phyloP scores from a whole-genome alignment of 2,888 invertebrate species.

The Hypomecis atomaria region DNA sequence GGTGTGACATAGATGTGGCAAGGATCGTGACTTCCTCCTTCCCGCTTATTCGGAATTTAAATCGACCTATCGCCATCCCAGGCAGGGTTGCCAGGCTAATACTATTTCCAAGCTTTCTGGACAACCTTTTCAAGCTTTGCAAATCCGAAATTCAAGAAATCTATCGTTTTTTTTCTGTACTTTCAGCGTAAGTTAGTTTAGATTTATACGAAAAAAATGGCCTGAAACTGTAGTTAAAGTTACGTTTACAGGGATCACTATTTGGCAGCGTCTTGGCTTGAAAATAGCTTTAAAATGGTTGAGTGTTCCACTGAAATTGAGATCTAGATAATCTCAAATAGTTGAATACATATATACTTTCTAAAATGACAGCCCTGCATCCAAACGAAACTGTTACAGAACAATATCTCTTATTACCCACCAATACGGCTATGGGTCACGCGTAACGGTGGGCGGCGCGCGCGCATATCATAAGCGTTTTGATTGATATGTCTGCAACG shows the following conservation, averaged over 20 bases:
- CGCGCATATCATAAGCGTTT: conserved; percentile 74
- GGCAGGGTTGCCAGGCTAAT: conserved; percentile 34
- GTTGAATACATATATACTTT: neutral
- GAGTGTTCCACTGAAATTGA: too few species aligned
- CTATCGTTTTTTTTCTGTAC: too few species aligned
- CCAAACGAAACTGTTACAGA: conserved; percentile 42
- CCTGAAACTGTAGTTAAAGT: too few species aligned
- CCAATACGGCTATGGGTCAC: conserved; percentile 55
- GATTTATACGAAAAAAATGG: too few species aligned
- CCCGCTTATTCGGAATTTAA: conserved; percentile 83
- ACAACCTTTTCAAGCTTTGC: neutral
- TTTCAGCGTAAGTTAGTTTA: too few species aligned
- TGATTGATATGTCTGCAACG: conserved; percentile 81
- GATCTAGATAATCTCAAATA: too few species aligned
- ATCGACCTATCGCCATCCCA: conserved; percentile 77
- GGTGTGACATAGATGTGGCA: conserved; percentile 78
- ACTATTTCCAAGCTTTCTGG: conserved; percentile 1
- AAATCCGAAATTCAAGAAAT: too few species aligned
- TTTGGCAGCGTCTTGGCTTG: too few species aligned
- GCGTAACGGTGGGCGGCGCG: conserved; percentile 57
- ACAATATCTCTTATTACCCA: conserved; percentile 57
- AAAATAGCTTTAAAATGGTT: too few species aligned
- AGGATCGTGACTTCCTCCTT: conserved; percentile 81
- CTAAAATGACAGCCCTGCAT: conserved; percentile 28
- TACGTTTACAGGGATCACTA: too few species aligned